These are phyloP conservation scores for Nothobranchius furzeri DNA, from an alignment of 2,113 vertebrate genomes.

Conservation along the genomic window DNA sequence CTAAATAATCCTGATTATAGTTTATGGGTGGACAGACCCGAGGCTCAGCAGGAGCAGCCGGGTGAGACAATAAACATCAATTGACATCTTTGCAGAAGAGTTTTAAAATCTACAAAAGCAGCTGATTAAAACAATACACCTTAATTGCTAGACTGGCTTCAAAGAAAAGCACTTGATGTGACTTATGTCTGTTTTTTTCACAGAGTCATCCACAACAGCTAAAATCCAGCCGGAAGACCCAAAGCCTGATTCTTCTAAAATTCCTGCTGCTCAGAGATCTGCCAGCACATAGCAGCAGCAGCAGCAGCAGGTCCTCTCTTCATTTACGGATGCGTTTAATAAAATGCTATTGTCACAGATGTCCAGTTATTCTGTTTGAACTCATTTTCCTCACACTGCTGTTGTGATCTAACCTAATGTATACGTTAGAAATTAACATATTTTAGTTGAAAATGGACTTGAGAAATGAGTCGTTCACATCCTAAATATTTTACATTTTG, in stretches of 20 bases:
- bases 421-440: not conserved
- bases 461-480: not conserved
- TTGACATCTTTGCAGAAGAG: no score
- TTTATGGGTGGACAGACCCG: constrained; percentile 80
- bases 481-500: not conserved
- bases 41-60: constrained; percentile 77
- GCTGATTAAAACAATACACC: no score
- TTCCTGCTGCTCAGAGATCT: constrained; percentile 1
- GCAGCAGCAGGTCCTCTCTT: not conserved
- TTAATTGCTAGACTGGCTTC: not conserved
- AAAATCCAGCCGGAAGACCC: constrained; percentile 36
- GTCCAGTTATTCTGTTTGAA: no score
- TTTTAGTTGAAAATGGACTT: not conserved
- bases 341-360: no score
- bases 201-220: constrained; percentile 36
- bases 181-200: not conserved
- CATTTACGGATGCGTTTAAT: no score
- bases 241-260: constrained; percentile 28
- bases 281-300: constrained; percentile 19
- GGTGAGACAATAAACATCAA: constrained; percentile 38
- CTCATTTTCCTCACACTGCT: no score
- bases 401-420: not conserved
- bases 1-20: constrained; percentile 78
- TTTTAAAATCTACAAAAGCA: no score
- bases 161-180: constrained; percentile 43